Evolutionary conservation across 2,797 vertebrate species (phyloP).

Genomic region (Coluber constrictor): DNA sequence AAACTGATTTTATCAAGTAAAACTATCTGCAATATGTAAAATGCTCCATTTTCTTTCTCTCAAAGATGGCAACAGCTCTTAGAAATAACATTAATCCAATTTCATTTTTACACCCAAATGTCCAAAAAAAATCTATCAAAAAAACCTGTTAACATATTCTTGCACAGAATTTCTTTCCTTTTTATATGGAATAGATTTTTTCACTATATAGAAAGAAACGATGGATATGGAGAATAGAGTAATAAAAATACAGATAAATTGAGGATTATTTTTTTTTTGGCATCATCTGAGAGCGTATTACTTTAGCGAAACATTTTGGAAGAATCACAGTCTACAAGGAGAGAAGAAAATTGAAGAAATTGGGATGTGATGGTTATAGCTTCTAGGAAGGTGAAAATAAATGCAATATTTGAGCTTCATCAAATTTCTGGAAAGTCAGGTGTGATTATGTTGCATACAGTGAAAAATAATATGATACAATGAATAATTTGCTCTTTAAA

Average conservation of each 20-base stretch:
- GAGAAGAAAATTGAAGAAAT: background rate
- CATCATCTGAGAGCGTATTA: background rate
- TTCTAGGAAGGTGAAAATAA: background rate
- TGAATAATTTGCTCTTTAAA: background rate
- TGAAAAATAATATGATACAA: background rate
- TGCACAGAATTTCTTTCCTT: background rate
- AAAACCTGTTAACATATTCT: background rate
- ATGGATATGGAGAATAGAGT: background rate
- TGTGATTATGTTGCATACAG: background rate
- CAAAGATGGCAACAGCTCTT: conserved; percentile 18
- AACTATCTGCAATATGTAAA: conserved; percentile 45
- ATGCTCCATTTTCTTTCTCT: conserved; percentile 41
- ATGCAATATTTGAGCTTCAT: background rate
- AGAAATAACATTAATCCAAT: conserved; percentile 38
- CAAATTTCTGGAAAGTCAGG: background rate
- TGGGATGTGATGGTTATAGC: background rate
- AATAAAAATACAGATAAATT: background rate
- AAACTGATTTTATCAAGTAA: conserved; percentile 34
- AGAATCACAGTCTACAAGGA: background rate
- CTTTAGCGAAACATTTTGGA: background rate
- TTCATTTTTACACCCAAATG: conserved; percentile 22
- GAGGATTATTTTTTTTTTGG: too few relatives aligned
- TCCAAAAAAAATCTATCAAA: conserved; percentile 40
- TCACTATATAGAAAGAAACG: background rate
- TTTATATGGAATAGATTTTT: background rate